Evolutionary conservation across 2,888 invertebrate genomes (phyloP), one percentile per base, ranked within the genome.

Genomic region (Iphiclides podalirius): DNA sequence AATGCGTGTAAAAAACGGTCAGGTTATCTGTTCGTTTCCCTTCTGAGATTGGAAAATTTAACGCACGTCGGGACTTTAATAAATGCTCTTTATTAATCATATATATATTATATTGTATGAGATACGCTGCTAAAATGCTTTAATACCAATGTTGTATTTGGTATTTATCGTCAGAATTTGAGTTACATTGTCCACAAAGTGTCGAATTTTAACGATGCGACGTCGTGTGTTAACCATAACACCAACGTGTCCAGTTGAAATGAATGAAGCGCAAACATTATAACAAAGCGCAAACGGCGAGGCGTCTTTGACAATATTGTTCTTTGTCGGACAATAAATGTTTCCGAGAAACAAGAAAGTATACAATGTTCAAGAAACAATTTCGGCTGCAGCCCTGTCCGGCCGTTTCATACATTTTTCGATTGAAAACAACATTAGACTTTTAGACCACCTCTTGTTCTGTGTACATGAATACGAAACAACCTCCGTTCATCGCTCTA

Each of bases 1-100:
- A 80, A 80, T 80, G 77, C 74, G 66, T 64, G 59, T 70, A 80
- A 80, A 79, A 80, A 79, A 70, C 62, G 58, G 39, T 57, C 60
- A 54, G 54, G 53, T 61, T 36, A 28, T 54, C 62, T 61, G 55
- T 63, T 68, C 66, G 69, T 67, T 73, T 75, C 68, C 72, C 66
- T 72, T 75, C 71, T 66, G 56, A 67, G 66, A 68, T 68, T 67
- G 61, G 63, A 66, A 71, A 59, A 66, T 63, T 57, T 52, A 61
- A 60, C 61, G 60, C 56, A 57, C 57, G 37, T 39, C 46, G 14
- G 14, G 11, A 33, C 15, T n/a, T 1, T 46, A 37, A 31, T 37
- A 11, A 41, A 42, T 38, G 26, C 35, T n/a, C 26, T 37, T 37
- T n/a, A n/a, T n/a, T n/a, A n/a, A n/a, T n/a, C n/a, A n/a, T n/a